Evolutionary conservation across 2,113 vertebrate genomes (phyloP), one percentile per base, ranked within the genome.

Genomic region (Oreocharis arfaki): DNA sequence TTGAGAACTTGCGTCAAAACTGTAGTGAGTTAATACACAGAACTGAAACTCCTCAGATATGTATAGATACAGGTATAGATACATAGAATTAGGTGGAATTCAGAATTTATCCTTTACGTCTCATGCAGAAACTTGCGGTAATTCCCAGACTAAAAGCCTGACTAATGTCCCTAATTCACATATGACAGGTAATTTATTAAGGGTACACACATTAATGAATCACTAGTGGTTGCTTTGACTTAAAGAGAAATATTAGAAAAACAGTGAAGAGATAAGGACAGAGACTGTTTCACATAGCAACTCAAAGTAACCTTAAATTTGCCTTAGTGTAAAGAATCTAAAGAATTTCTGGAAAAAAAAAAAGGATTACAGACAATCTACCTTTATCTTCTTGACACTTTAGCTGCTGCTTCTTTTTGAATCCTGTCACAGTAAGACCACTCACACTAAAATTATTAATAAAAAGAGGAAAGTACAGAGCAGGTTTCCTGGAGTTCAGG

Each of bases 101-200:
- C 24, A 53, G 41, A 85, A 89, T 78, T 69, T 59, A 77, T 41
- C 27, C 49, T 46, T 47, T 35, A 23, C 19, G 23, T 77, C 49
- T 94, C 60, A 68, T 57, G 76, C 68, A 91, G 56, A 85, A 95
- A 78, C 13, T 21, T 85, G 42, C 44, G 71, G 56, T 67, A 85
- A 88, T 75, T 56, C 70, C 52, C 3, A 4, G 55, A 84, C 76
- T 82, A 81, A 88, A 94, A 82, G 79, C 87, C 74, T 94, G 93
- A 94, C 37, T 90, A 92, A 96, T 77, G 78, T 95, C 90, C 82
- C 73, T 91, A 95, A 91, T 94, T 86, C 67, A 55, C 7, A 2
- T 67, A 73, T 63, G 68, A 90, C 83, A 86, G 82, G 24, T 86
- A 89, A n/a, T 86, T 94, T 87, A 93, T 42, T 91, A 81, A 90